These are phyloP conservation scores for Lasioglossum leucozonium DNA, from an alignment of 2,888 invertebrate species.

Conservation along the genomic window DNA sequence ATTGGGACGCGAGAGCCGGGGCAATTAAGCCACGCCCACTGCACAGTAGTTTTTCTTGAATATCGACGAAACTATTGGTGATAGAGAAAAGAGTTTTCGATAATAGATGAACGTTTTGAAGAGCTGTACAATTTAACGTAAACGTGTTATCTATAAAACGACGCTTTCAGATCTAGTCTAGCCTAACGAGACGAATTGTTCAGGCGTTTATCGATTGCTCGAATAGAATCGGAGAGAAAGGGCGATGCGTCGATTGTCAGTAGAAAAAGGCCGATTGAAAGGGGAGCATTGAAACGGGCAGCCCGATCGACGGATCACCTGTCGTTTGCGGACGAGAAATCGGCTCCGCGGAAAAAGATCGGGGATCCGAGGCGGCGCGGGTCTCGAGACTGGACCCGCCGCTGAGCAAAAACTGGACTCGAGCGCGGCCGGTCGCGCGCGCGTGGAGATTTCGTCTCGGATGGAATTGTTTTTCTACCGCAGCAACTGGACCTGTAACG, in stretches of 20 bases:
- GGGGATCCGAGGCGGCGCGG: constrained; percentile 7
- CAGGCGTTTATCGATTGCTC: background rate
- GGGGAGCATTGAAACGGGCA: constrained; percentile 27
- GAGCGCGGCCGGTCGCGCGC: constrained; percentile 6
- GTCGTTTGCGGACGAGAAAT: constrained; percentile 57
- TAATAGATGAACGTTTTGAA: background rate
- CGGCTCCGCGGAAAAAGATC: constrained; percentile 38
- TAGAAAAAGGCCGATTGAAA: constrained; percentile 17
- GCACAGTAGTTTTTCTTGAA: background rate
- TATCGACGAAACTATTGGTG: background rate
- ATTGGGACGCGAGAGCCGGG: background rate
- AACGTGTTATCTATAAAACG: background rate
- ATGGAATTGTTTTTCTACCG: constrained; percentile 58
- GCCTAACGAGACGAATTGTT: background rate
- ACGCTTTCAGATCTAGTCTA: background rate
- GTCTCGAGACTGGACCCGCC: constrained; percentile 12
- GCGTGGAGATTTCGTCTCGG: constrained; percentile 36
- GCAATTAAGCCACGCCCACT: background rate
- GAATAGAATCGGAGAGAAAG: background rate
- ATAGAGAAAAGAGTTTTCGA: background rate
- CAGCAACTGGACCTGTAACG: constrained; percentile 74
- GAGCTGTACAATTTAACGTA: background rate
- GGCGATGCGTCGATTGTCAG: background rate
- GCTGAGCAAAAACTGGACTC: constrained; percentile 46
- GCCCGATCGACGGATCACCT: constrained; percentile 35